phyloP scores from a whole-genome alignment of 2,888 invertebrate species.

The Amitus sp. region DNA sequence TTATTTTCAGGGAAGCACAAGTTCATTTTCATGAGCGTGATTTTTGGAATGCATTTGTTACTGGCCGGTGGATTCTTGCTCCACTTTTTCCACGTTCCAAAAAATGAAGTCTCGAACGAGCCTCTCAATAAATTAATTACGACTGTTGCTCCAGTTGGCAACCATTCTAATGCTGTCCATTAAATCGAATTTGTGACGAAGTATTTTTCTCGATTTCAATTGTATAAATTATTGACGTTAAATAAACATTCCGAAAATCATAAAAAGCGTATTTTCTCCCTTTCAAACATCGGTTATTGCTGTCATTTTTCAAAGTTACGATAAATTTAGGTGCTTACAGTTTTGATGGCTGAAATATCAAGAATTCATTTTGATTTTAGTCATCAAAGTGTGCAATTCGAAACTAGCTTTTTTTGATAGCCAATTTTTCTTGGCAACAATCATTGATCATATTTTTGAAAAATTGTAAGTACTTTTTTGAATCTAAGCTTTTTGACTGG shows the following conservation, averaged over 20 bases:
- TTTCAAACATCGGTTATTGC: no score
- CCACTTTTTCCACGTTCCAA: constrained; percentile 78
- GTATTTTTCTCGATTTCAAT: not conserved
- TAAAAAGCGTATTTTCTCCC: not conserved
- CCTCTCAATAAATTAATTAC: not conserved
- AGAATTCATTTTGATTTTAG: no score
- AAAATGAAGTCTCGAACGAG: constrained; percentile 4
- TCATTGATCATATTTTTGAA: no score
- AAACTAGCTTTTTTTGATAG: no score
- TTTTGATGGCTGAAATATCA: no score
- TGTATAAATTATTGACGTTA: no score
- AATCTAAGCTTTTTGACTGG: no score
- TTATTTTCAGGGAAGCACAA: constrained; percentile 68
- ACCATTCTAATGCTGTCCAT: constrained; percentile 11
- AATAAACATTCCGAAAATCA: not conserved
- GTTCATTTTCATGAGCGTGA: constrained; percentile 72
- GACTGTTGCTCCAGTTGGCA: not conserved
- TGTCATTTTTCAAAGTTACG: no score
- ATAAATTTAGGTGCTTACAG: no score
- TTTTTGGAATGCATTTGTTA: constrained; percentile 81
- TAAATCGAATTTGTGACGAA: not conserved
- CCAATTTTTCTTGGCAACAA: no score
- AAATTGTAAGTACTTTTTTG: no score
- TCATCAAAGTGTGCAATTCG: no score
- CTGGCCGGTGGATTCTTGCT: constrained; percentile 89